Base-by-base conservation (phyloP, 2,888 invertebrate genomes). In the Drosophila gaucha region DNA sequence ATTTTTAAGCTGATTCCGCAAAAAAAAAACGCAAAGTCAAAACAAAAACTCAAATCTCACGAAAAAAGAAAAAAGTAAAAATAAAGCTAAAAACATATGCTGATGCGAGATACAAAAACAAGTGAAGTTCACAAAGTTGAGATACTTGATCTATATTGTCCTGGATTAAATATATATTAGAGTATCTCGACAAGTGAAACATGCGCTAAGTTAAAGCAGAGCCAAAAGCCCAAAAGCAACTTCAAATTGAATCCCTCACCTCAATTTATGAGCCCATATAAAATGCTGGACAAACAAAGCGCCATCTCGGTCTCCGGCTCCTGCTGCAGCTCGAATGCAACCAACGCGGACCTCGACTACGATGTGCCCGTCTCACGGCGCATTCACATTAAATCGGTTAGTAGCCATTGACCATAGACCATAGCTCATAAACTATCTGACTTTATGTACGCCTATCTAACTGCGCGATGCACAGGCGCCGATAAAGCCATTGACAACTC, bases 361-460 rank as follows among this genome's bases (percentile, higher is more conserved):
- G 91, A 91, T 72, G 91, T 91, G 44, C 91, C 91, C 38, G 85
- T 89, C 66, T 86, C 90, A 28, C 78, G 90, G 65, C 89, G 88
- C 57, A 86, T 82, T 63, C 88, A 86, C 75, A 89, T 83, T 58
- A 90, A 88, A 64, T 83, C 88, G 90, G 90, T 90, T 75, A 79
- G 82, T 82, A 82, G 55, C 51, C 41, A 58, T 18, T 16, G 31
- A 9, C 31, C 31, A 31, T 10, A 10, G 22, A 16, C 12, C 51
- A 57, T 36, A 54, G 41, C 58, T 60, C 73, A 80, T 80, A 84
- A 84, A 68, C 72, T 43, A 72, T 68, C 52, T 43, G 41, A 66
- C 65, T 78, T 72, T 78, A 78, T 67, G 68, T 26, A 20, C 46
- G 50, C 9, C 59, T 28, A 30, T 35, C 33, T 67, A 56, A 59